A percentile compares a stretch with the other conserved stretches of the same genome.
These are phyloP conservation scores for Steinernema scapterisci DNA, from an alignment of 2,888 invertebrate species.

Conservation along the genomic window DNA sequence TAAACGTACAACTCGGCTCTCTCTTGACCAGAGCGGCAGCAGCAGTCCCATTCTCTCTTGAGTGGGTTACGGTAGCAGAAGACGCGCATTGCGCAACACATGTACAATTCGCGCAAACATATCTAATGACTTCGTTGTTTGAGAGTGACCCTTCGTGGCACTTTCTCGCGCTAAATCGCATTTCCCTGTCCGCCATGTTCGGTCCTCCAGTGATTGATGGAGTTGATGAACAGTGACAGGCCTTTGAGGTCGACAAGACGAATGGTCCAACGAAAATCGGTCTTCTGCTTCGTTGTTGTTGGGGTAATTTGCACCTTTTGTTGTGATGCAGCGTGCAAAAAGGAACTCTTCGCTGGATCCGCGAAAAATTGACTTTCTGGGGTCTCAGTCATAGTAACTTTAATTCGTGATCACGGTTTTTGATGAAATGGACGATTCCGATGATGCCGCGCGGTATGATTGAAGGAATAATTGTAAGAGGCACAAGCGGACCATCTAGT, in stretches of 20 bases:
- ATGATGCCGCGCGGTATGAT: too few species aligned
- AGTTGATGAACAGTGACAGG: not conserved
- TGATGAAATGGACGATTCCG: too few species aligned
- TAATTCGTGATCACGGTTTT: too few species aligned
- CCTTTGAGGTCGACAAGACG: not conserved
- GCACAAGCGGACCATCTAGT: too few species aligned
- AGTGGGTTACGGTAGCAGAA: constrained; percentile 29
- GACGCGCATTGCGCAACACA: constrained; percentile 17
- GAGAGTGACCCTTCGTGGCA: constrained; percentile 11
- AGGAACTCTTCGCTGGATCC: too few species aligned
- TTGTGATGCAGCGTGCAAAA: too few species aligned
- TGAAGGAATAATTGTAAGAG: too few species aligned
- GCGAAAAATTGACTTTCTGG: too few species aligned
- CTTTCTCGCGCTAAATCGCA: not conserved
- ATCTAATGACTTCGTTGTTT: constrained; percentile 14
- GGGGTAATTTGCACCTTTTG: too few species aligned
- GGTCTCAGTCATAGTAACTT: too few species aligned
- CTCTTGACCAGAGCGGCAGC: not conserved
- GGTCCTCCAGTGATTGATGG: not conserved
- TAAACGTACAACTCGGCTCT: not conserved
- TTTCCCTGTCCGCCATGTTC: not conserved
- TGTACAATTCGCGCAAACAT: constrained; percentile 4
- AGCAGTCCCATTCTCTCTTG: not conserved
- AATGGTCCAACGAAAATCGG: too few species aligned
- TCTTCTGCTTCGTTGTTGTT: too few species aligned